Conservation (phyloP, 2,113 vertebrate species). For the Mustelus asterias region DNA sequence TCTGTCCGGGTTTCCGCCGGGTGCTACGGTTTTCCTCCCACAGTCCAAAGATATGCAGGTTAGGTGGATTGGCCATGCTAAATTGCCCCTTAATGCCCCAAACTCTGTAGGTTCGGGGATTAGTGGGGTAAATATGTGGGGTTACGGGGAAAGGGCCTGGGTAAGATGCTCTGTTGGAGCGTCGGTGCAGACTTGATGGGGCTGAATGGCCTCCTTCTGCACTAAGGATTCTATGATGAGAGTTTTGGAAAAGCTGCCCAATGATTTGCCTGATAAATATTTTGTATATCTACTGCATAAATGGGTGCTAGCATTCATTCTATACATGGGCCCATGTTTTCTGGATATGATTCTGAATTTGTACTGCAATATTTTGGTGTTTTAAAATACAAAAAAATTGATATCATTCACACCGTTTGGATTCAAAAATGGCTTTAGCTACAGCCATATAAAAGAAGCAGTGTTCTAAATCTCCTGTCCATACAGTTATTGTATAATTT, state of each 20-base stretch:
- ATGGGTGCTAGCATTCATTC: neutral
- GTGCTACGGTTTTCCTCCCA: no score
- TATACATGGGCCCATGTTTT: neutral
- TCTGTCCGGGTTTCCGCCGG: no score
- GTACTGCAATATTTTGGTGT: neutral
- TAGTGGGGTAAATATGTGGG: no score
- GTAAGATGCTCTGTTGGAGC: no score
- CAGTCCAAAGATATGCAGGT: no score
- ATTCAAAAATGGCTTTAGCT: neutral
- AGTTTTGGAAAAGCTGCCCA: neutral
- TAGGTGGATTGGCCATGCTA: no score
- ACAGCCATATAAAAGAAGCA: neutral
- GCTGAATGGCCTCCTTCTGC: no score
- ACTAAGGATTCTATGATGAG: no score
- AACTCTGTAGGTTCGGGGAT: no score
- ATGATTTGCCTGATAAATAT: neutral
- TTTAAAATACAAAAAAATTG: neutral
- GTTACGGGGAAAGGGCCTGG: no score
- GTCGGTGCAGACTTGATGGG: no score
- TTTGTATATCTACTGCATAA: neutral
- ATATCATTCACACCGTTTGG: neutral
- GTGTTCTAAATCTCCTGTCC: neutral
- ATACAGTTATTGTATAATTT: neutral
- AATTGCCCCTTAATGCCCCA: no score
- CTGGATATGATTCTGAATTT: neutral